Percentiles rank a stretch among this genome's conserved stretches.
These are phyloP conservation scores for Agrilus mali DNA, from an alignment of 2,888 invertebrate genomes.

Conservation along the genomic window DNA sequence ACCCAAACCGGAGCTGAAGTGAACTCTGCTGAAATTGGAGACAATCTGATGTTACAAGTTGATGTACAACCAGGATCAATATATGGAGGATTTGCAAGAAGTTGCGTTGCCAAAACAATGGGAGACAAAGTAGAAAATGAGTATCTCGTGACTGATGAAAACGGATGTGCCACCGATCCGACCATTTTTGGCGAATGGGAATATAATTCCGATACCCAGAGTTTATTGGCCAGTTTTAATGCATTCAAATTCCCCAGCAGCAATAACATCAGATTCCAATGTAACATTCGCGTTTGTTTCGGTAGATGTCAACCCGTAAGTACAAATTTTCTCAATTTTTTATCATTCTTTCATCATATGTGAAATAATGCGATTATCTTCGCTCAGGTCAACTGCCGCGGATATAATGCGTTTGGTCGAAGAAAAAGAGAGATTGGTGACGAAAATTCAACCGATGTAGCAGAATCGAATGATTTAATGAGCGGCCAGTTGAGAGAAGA, in stretches of 20 bases:
- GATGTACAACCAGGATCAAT: slow-evolving; percentile 46
- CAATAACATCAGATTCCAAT: slow-evolving; percentile 89
- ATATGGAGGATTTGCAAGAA: slow-evolving; percentile 87
- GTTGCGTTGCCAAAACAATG: slow-evolving; percentile 86
- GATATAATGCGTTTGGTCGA: slow-evolving; percentile 80
- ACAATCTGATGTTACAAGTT: slow-evolving; percentile 22
- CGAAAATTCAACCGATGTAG: slow-evolving; percentile 44
- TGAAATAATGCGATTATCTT: slow-evolving; percentile 5
- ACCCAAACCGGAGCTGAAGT: slow-evolving; percentile 80
- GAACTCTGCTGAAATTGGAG: slow-evolving; percentile 79
- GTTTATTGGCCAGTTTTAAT: slow-evolving; percentile 77
- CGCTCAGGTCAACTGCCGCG: slow-evolving; percentile 74
- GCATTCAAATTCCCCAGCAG: slow-evolving; percentile 93
- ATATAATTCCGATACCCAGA: slow-evolving; percentile 73
- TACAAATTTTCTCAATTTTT: slow-evolving; percentile 14
- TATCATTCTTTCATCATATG: not conserved
- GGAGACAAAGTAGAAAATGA: slow-evolving; percentile 81
- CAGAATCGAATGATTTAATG: slow-evolving; percentile 42
- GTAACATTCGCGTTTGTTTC: slow-evolving; percentile 89
- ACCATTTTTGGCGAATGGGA: slow-evolving; percentile 91
- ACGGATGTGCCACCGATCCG: slow-evolving; percentile 87
- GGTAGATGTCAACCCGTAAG: slow-evolving; percentile 88
- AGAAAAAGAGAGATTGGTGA: slow-evolving; percentile 54
- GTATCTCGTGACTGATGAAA: slow-evolving; percentile 84
- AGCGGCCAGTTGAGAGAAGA: slow-evolving; percentile 83